A percentile compares a stretch with the other conserved stretches of the same genome.
Evolutionary conservation across 2,888 invertebrate genomes (phyloP).

Genomic region (Schrankia costaestrigalis): DNA sequence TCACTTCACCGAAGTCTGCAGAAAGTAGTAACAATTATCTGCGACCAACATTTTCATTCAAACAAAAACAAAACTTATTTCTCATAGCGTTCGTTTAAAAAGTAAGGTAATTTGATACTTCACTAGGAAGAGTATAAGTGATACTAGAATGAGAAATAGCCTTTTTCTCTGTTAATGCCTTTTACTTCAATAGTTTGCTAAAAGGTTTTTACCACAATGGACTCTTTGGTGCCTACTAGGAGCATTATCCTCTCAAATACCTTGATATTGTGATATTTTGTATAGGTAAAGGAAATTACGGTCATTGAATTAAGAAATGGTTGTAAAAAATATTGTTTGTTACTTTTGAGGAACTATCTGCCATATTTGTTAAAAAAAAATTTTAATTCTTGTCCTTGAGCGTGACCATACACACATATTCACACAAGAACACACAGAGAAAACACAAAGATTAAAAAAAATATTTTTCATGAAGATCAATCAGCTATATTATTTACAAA

Average conservation of each 20-base stretch:
- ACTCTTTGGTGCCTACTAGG: conserved; percentile 8
- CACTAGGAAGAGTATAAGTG: conserved; percentile 9
- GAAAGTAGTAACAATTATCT: too few species aligned
- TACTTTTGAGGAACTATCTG: too few species aligned
- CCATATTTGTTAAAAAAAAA: too few species aligned
- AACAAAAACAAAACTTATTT: neutral
- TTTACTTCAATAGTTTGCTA: conserved; percentile 29
- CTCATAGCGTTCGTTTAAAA: neutral
- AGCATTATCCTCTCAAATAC: conserved; percentile 32
- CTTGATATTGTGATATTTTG: conserved; percentile 24
- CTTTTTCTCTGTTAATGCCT: conserved; percentile 19
- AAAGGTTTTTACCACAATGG: conserved; percentile 31
- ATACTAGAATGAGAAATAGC: conserved; percentile 13
- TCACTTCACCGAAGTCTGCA: too few species aligned
- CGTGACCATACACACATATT: too few species aligned
- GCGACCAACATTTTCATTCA: neutral
- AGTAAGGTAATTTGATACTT: conserved; percentile 7
- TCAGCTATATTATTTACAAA: too few species aligned
- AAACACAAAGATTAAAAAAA: too few species aligned
- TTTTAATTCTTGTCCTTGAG: too few species aligned
- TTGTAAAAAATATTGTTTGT: conserved; percentile 22
- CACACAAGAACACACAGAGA: too few species aligned
- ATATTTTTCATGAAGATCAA: too few species aligned
- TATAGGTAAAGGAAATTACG: conserved; percentile 13
- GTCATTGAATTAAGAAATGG: conserved; percentile 14